Evolutionary conservation across 2,113 vertebrate genomes (phyloP), one percentile per base, ranked within the genome.

Genomic region (Phainopepla nitens): DNA sequence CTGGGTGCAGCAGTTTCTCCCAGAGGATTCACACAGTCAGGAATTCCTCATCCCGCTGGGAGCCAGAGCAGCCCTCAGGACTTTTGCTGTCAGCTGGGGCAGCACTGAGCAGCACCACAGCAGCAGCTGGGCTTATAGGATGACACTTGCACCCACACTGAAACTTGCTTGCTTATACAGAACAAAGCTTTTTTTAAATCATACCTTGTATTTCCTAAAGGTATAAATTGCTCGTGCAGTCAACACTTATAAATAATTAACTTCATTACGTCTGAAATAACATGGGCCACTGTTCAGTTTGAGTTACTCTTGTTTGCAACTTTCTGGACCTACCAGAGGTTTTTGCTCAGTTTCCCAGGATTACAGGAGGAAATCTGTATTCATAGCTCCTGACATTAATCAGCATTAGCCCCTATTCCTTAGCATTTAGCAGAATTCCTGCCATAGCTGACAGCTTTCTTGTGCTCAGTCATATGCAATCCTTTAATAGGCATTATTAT

Each of bases 281-380:
- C 4, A 7, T 0, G 0, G 3, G 7, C 27, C 25, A 65, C 47
- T 1, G 1, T 51, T 87, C 41, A 33, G 31, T 79, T 18, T 61
- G 41, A 92, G 42, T 33, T 70, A 11, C 41, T 54, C 64, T 69
- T 66, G 47, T 66, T 77, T 51, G 51, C 71, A 77, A 6, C 45
- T 41, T 56, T 58, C 57, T 49, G 57, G 77, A 42, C 2, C 25
- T 56, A 20, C 44, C 42, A 57, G 68, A 51, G n/a, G 10, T 82
- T 90, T 83, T 77, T 89, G 39, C 72, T 89, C 23, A 29, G 23
- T 86, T 80, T 79, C 62, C 49, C 25, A 54, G 72, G 89, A 50
- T 80, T 88, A 42, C 29, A 57, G 71, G 35, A 76, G 28, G 29
- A 51, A 51, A 72, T 76, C 75, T 90, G 3, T 50, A 14, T 42